Conservation (phyloP, 2,888 invertebrate genomes). For the Dinocampus coccinellae region DNA sequence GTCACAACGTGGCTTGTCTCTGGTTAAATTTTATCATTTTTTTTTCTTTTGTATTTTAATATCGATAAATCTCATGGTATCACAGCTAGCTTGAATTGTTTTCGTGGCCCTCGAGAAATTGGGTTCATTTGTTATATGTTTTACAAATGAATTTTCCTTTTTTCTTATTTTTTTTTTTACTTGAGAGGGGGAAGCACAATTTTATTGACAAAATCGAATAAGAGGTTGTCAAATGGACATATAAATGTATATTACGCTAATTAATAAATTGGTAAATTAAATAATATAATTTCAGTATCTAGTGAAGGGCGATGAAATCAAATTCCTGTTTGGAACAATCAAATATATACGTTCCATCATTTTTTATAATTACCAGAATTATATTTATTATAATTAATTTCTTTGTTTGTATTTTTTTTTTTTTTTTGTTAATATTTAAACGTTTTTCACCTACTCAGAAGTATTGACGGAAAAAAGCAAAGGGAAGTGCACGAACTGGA, state of each 20-base stretch:
- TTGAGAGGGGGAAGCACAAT: conserved; percentile 23
- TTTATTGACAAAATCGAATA: conserved; percentile 22
- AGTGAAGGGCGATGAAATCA: conserved; percentile 1
- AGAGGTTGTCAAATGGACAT: neutral
- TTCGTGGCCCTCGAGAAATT: conserved; percentile 19
- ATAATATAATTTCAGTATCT: neutral
- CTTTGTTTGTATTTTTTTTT: neutral
- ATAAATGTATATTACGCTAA: neutral
- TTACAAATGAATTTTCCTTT: neutral
- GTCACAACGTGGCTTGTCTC: neutral
- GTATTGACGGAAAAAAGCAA: conserved; percentile 3
- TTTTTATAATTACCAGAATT: neutral
- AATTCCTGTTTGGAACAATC: neutral
- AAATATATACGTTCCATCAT: neutral
- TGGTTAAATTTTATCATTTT: neutral
- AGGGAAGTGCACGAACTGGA: conserved; percentile 56
- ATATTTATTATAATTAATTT: neutral
- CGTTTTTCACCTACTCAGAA: neutral
- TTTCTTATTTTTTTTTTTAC: neutral
- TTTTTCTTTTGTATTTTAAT: neutral
- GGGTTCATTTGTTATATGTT: neutral
- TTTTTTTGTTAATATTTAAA: neutral
- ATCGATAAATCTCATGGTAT: conserved; percentile 22
- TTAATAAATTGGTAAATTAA: neutral
- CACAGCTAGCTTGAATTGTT: conserved; percentile 26